Evolutionary conservation across 2,888 invertebrate species (phyloP).

Genomic region (Mesodorylaimus sp.): DNA sequence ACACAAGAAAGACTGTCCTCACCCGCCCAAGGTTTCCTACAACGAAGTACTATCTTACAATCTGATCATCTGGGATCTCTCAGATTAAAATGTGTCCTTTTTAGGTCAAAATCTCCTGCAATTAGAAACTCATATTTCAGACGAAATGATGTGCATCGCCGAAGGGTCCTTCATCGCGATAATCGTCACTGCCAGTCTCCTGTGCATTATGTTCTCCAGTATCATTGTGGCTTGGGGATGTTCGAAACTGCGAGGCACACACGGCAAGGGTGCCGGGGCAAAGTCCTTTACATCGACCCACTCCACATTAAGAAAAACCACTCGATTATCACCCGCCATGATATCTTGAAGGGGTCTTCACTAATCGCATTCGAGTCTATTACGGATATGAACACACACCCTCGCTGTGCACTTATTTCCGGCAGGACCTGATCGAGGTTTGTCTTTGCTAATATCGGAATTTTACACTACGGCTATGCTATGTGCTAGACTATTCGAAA

Average conservation of each 20-base stretch:
- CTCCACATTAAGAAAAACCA: too few relatives aligned
- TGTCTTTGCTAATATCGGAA: too few relatives aligned
- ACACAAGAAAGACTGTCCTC: not conserved
- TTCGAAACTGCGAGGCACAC: conserved; percentile 1
- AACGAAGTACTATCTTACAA: not conserved
- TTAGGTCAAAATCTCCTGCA: conserved; percentile 11
- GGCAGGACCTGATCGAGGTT: too few relatives aligned
- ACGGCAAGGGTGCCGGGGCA: too few relatives aligned
- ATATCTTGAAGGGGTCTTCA: too few relatives aligned
- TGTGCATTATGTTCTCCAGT: conserved; percentile 26
- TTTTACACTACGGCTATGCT: too few relatives aligned
- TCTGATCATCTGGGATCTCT: not conserved
- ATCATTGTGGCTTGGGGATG: conserved; percentile 28
- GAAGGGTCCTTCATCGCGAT: conserved; percentile 27
- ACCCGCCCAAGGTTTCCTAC: not conserved
- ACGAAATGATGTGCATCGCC: conserved; percentile 24
- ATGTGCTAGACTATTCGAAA: too few relatives aligned
- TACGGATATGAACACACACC: too few relatives aligned
- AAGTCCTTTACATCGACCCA: too few relatives aligned
- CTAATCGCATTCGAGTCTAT: too few relatives aligned
- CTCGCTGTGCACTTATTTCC: too few relatives aligned
- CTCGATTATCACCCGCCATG: too few relatives aligned
- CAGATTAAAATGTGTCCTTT: not conserved
- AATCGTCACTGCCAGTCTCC: conserved; percentile 22
- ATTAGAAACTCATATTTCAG: conserved; percentile 5